Evolutionary conservation across 2,888 invertebrate genomes (phyloP).

Genomic region (Diarsia rubi): DNA sequence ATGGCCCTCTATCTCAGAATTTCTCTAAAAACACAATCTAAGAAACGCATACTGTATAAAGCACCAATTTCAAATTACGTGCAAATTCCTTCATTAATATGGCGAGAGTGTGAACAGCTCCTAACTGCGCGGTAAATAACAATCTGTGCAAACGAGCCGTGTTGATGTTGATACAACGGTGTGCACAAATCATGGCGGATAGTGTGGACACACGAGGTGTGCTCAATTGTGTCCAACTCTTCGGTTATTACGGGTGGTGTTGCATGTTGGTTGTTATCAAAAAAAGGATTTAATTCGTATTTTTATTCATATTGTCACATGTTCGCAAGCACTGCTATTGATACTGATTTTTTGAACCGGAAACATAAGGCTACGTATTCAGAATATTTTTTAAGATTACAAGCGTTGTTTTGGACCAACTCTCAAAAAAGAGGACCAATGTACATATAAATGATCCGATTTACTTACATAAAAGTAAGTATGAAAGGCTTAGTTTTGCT

Average conservation of each 20-base stretch:
- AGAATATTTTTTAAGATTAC: no score
- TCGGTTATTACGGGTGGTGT: constrained; percentile 5
- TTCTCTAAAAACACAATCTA: constrained; percentile 22
- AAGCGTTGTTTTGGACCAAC: not conserved
- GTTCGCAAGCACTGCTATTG: not conserved
- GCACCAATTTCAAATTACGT: constrained; percentile 32
- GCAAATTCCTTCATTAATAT: constrained; percentile 48
- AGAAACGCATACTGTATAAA: constrained; percentile 13
- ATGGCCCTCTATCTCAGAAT: constrained; percentile 4
- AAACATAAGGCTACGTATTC: not conserved
- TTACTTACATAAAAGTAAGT: not conserved
- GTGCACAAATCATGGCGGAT: constrained; percentile 69
- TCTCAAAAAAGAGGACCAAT: not conserved
- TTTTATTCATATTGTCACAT: no score
- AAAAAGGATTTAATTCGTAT: not conserved
- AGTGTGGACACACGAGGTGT: constrained; percentile 61
- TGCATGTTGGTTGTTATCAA: not conserved
- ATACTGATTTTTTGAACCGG: not conserved
- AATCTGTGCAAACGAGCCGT: constrained; percentile 80
- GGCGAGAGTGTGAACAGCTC: constrained; percentile 50
- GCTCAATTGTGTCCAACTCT: constrained; percentile 59
- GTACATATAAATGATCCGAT: not conserved
- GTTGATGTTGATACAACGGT: constrained; percentile 73
- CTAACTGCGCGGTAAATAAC: constrained; percentile 75
- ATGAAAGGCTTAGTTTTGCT: not conserved